Evolutionary conservation across 2,113 vertebrate genomes (phyloP).

Genomic region (Chitala chitala): DNA sequence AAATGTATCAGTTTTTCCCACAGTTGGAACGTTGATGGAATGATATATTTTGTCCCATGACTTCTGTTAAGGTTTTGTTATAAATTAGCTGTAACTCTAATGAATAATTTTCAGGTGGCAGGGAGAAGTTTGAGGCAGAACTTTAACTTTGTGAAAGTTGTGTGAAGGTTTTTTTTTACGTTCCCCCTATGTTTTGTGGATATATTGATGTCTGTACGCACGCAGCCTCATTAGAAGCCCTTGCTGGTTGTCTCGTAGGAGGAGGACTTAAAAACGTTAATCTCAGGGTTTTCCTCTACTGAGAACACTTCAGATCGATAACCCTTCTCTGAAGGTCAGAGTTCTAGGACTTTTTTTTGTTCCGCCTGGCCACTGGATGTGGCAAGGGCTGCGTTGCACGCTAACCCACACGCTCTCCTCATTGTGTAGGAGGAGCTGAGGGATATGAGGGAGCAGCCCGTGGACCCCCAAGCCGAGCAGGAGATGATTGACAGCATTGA

Average conservation of each 20-base stretch:
- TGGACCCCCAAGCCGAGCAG: constrained; percentile 89
- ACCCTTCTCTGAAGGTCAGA: neutral
- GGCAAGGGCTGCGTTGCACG: no score
- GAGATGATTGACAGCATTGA: constrained; percentile 95
- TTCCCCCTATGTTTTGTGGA: neutral
- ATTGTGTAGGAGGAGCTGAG: constrained; percentile 78
- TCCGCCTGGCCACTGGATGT: neutral
- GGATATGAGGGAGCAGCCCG: constrained; percentile 83
- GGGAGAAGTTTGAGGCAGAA: no score
- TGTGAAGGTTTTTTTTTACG: neutral
- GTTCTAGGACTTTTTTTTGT: neutral
- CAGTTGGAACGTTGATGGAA: neutral
- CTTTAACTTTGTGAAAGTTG: no score
- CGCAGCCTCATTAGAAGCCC: neutral
- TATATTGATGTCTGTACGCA: neutral
- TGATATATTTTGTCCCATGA: neutral
- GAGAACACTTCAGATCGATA: neutral
- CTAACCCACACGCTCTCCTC: constrained; percentile 12
- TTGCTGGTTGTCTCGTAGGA: neutral
- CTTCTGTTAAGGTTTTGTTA: neutral
- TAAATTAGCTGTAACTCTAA: neutral
- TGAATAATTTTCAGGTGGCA: neutral
- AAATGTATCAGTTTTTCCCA: no score
- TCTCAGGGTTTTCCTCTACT: neutral
- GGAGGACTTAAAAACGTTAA: constrained; percentile 1